These are phyloP conservation scores for Platysteira castanea DNA, from an alignment of 2,113 vertebrate species.

Conservation along the genomic window DNA sequence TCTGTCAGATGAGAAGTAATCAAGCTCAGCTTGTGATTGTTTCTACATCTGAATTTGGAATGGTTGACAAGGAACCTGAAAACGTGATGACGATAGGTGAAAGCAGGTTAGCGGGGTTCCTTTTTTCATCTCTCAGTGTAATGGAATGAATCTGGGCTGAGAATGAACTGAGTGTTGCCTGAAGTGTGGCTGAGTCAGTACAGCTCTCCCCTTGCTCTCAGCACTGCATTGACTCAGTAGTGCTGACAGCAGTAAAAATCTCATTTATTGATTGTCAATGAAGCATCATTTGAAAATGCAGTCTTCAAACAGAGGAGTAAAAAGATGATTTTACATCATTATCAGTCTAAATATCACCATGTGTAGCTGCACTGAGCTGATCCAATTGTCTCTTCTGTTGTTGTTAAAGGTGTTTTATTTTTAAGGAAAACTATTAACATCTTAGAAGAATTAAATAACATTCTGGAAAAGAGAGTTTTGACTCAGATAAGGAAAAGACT, in stretches of 20 bases:
- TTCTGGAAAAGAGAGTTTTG: background rate
- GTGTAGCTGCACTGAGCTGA: background rate
- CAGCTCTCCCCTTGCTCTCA: background rate
- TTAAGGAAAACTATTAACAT: background rate
- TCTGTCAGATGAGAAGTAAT: background rate
- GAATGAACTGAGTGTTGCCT: slow-evolving; percentile 13
- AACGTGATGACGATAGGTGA: background rate
- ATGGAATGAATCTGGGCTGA: background rate
- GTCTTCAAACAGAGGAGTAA: background rate
- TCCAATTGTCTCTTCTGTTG: background rate
- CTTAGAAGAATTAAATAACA: background rate
- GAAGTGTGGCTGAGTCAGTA: background rate
- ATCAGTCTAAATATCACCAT: background rate
- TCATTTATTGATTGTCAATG: slow-evolving; percentile 19
- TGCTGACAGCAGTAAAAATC: slow-evolving; percentile 24
- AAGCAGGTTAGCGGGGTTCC: background rate
- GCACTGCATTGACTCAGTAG: background rate
- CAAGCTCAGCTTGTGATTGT: background rate
- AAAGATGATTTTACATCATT: background rate
- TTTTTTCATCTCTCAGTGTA: background rate
- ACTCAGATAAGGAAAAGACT: background rate
- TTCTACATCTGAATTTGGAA: background rate
- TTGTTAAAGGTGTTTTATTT: background rate
- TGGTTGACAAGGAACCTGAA: background rate
- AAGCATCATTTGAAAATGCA: background rate